These are phyloP conservation scores for Aleiodes sp. DNA, from an alignment of 1,140 invertebrate species.

Conservation along the genomic window DNA sequence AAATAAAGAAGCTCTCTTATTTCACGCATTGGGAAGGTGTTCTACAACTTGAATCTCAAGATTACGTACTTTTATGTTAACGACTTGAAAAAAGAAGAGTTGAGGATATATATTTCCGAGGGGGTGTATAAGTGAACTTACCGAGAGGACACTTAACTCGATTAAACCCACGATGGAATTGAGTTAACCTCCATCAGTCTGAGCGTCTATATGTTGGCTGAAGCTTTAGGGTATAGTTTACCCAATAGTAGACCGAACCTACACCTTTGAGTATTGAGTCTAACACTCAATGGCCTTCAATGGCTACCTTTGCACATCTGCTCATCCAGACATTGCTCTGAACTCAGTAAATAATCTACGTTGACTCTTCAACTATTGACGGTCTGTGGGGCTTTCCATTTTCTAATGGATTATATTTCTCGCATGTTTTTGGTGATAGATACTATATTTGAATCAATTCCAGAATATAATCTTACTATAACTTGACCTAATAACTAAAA, in stretches of 20 bases:
- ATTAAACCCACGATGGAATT: constrained; percentile 30
- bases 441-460: no score
- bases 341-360: not conserved
- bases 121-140: constrained; percentile 16
- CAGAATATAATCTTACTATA: no score
- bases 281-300: constrained; percentile 10
- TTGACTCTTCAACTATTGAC: not conserved
- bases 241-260: not conserved
- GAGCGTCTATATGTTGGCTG: constrained; percentile 12
- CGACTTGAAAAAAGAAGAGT: not conserved
- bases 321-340: not conserved
- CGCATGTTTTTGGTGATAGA: no score
- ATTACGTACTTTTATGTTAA: no score
- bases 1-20: no score
- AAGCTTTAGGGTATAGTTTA: not conserved
- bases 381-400: not conserved
- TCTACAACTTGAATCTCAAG: no score
- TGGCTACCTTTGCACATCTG: not conserved
- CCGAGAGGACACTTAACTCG: constrained; percentile 18
- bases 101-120: not conserved
- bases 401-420: no score
- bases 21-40: no score
- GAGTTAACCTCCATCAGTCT: constrained; percentile 28
- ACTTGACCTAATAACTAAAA: no score
- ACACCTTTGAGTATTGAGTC: constrained; percentile 23